Evolutionary conservation across 2,888 invertebrate genomes (phyloP).

Genomic region (Eupithecia inturbata): DNA sequence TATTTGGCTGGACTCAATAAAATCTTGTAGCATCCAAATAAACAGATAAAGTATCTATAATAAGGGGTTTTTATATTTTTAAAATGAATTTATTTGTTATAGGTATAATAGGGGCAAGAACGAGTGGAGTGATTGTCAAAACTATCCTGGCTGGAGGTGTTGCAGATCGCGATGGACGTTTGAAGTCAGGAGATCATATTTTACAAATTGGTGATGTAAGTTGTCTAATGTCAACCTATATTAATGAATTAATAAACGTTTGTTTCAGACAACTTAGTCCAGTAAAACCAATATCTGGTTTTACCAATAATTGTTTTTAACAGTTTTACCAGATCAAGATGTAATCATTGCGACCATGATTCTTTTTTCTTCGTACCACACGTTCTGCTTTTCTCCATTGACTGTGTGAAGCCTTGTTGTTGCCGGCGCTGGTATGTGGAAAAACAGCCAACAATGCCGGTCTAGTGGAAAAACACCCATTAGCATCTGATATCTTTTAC

Average conservation of each 20-base stretch:
- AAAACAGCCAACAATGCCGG: neutral
- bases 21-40: neutral
- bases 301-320: too few relatives aligned
- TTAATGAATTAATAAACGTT: too few relatives aligned
- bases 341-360: neutral
- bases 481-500: neutral
- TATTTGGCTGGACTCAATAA: neutral
- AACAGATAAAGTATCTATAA: neutral
- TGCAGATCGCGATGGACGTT: constrained; percentile 97
- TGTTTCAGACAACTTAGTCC: too few relatives aligned
- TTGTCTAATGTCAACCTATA: neutral
- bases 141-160: constrained; percentile 99
- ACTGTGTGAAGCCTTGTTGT: neutral
- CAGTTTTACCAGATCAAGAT: neutral
- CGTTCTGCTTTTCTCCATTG: neutral
- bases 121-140: constrained; percentile 99
- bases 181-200: constrained; percentile 99
- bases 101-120: constrained; percentile 97
- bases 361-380: too few relatives aligned
- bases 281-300: too few relatives aligned
- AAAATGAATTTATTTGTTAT: constrained; percentile 1
- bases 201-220: constrained; percentile 96
- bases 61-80: neutral
- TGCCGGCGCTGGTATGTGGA: neutral
- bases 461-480: neutral